Base-by-base conservation (phyloP, 2,888 invertebrate species). In the Stictocephala bisonia region DNA sequence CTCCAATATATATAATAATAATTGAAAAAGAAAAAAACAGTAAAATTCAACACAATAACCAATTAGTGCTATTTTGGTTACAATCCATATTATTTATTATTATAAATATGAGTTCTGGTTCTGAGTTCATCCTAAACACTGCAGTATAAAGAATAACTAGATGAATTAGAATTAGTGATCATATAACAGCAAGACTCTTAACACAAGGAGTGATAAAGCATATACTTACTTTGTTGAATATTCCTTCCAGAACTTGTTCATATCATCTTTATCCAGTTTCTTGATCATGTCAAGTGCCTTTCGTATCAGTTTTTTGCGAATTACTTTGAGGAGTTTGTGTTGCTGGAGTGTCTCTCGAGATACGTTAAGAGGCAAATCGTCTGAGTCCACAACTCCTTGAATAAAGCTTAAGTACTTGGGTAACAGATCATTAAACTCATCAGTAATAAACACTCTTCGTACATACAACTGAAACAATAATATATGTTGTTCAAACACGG, bases 401-500 rank as follows among this genome's bases (percentile, higher is more conserved):
- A 99, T 90, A 85, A 99, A 99, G 79, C 90, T 92, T 80, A 99
- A 88, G 85, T 98, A 99, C 84, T 94, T 97, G 78, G 99, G 99
- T 93, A 99, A 95, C 93, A 99, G 96, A 83, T 99, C 99, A 84
- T 96, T 96, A 88, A 99, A 99, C 86, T 99, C 97, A 84, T 99
- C 99, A 7, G 99, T 99, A 85, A 99, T 99, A 87, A 99, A 99
- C 15, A 99, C 99, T 75, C 99, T 90, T 74, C 99, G 90, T 71
- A 99, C 99, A 85, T 96, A 99, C 76, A 99, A 88, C 87, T 87
- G 81, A 44, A 81, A 81, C 73, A 70, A 73, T 74, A 74, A 72
- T 31, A 31, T 3, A 11, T 3, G n/a, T n/a, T n/a, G n/a, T n/a
- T n/a, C n/a, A n/a, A n/a, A n/a, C n/a, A n/a, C n/a, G n/a, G n/a